Conservation (phyloP, 2,888 invertebrate genomes). For the Thelaira solivaga region DNA sequence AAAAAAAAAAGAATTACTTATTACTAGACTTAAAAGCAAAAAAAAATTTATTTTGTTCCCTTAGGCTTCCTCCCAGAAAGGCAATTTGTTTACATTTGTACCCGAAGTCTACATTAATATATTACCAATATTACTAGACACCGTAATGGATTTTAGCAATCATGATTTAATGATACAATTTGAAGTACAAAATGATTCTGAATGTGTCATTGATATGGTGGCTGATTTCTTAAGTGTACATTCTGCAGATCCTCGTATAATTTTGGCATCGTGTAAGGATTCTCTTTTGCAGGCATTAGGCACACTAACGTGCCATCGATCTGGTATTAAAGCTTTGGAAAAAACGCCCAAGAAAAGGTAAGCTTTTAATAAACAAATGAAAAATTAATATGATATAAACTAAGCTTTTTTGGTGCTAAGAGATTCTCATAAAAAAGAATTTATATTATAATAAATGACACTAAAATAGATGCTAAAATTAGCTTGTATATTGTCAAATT, state of each 20-base stretch:
- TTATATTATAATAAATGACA: too few relatives aligned
- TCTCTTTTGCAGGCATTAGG: conserved; percentile 87
- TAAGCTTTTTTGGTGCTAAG: too few relatives aligned
- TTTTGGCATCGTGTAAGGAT: conserved; percentile 86
- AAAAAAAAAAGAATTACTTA: too few relatives aligned
- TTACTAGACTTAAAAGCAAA: background rate
- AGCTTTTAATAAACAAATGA: conserved; percentile 69
- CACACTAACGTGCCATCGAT: conserved; percentile 85
- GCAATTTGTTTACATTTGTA: conserved; percentile 81
- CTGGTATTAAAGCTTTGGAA: conserved; percentile 85
- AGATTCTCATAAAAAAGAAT: too few relatives aligned
- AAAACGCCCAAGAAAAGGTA: conserved; percentile 78
- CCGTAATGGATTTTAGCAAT: conserved; percentile 76
- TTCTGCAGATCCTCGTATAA: conserved; percentile 86
- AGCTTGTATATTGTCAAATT: background rate
- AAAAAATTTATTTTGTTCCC: background rate
- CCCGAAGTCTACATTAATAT: conserved; percentile 84
- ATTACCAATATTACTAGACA: conserved; percentile 74
- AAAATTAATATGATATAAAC: too few relatives aligned
- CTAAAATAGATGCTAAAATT: too few relatives aligned
- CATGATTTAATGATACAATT: conserved; percentile 75
- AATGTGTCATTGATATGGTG: conserved; percentile 80
- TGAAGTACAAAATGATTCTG: conserved; percentile 79
- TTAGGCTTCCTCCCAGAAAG: conserved; percentile 79
- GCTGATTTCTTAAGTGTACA: conserved; percentile 86